These are phyloP conservation scores for Gymnosoma rotundatum DNA, from an alignment of 2,888 invertebrate species.

Conservation along the genomic window DNA sequence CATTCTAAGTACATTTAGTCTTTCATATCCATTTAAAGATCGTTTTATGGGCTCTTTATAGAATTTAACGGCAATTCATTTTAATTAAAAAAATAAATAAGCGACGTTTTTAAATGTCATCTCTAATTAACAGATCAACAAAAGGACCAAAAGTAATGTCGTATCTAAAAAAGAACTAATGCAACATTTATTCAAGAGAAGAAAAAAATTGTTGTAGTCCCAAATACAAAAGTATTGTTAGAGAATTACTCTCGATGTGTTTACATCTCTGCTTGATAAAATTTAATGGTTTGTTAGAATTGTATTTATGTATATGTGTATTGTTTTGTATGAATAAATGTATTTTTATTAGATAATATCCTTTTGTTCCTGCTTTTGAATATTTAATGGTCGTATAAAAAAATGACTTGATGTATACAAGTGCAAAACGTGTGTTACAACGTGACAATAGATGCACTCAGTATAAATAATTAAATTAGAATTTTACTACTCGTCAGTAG, in stretches of 20 bases:
- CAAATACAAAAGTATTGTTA: conserved; percentile 2
- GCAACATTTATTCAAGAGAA: neutral
- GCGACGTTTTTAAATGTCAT: conserved; percentile 9
- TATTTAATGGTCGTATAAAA: conserved; percentile 37
- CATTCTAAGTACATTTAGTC: too few species aligned
- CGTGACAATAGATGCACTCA: conserved; percentile 79
- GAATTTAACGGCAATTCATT: too few species aligned
- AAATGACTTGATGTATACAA: conserved; percentile 6
- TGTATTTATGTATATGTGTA: conserved; percentile 4
- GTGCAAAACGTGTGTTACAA: conserved; percentile 61
- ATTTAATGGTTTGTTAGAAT: conserved; percentile 34
- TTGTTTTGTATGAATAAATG: neutral
- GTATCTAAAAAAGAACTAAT: conserved; percentile 24
- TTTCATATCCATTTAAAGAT: too few species aligned
- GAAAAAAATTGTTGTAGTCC: neutral
- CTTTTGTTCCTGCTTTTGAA: conserved; percentile 64
- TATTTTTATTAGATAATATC: conserved; percentile 50
- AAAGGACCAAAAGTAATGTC: neutral
- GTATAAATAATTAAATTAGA: conserved; percentile 82
- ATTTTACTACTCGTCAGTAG: conserved; percentile 74
- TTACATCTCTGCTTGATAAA: neutral
- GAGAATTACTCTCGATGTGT: conserved; percentile 3
- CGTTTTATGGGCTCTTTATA: too few species aligned
- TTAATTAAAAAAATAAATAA: too few species aligned
- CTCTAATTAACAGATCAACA: conserved; percentile 46